phyloP scores from a whole-genome alignment of 2,888 invertebrate genomes.

The Sympetrum striolatum region DNA sequence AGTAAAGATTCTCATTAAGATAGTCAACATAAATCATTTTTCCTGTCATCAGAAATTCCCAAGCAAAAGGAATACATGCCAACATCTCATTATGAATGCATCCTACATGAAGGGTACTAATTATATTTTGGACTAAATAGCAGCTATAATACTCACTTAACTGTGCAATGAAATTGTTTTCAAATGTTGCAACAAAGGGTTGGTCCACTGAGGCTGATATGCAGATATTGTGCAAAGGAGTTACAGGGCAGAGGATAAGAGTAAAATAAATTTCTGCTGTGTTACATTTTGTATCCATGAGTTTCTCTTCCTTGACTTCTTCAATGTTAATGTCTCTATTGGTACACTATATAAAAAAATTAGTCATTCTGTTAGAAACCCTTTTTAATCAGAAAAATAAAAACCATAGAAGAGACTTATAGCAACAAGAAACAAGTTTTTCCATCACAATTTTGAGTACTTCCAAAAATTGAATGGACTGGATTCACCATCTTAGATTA shows the following conservation, averaged over 20 bases:
- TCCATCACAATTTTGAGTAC: too few species aligned
- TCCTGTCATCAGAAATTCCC: too few species aligned
- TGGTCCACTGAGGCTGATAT: neutral
- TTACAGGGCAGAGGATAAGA: neutral
- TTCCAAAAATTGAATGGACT: too few species aligned
- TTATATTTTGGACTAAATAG: too few species aligned
- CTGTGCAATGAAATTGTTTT: neutral
- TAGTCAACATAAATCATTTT: too few species aligned
- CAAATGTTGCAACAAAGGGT: neutral
- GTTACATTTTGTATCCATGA: neutral
- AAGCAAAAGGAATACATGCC: too few species aligned
- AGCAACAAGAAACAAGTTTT: too few species aligned
- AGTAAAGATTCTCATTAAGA: too few species aligned
- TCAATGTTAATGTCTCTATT: neutral
- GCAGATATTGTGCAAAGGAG: slow-evolving; percentile 7
- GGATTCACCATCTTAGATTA: too few species aligned
- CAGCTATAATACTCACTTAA: neutral
- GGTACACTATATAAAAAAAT: neutral
- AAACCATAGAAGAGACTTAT: too few species aligned
- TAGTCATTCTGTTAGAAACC: neutral
- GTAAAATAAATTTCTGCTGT: neutral
- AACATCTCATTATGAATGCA: too few species aligned
- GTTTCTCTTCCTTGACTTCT: neutral
- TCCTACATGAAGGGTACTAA: neutral
- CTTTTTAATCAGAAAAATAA: neutral